These are phyloP conservation scores for Tethea ocularis DNA, from an alignment of 2,888 invertebrate genomes.

Conservation along the genomic window DNA sequence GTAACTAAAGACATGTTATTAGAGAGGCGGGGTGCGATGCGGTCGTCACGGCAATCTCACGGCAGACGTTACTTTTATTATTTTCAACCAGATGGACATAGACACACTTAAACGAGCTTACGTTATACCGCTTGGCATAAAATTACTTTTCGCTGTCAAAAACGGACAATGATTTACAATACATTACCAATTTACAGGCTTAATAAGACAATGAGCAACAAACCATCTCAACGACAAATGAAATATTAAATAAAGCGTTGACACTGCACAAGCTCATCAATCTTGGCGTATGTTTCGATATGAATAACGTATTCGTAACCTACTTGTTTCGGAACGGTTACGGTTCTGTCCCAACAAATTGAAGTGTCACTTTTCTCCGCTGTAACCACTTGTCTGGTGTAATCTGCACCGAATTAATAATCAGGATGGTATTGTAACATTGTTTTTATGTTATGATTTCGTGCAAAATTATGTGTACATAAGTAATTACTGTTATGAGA, in stretches of 20 bases:
- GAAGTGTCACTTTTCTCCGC: constrained; percentile 61
- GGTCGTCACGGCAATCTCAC: constrained; percentile 69
- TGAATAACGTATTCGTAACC: constrained; percentile 59
- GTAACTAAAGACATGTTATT: constrained; percentile 76
- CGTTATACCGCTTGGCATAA: constrained; percentile 51
- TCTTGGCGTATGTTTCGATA: constrained; percentile 54
- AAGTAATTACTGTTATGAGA: too few species aligned
- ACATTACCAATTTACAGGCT: constrained; percentile 39
- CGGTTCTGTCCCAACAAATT: constrained; percentile 58
- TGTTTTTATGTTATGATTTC: constrained; percentile 14
- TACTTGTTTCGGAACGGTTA: constrained; percentile 40
- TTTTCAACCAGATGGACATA: constrained; percentile 33
- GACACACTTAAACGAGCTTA: constrained; percentile 39
- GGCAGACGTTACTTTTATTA: constrained; percentile 45
- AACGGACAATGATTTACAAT: constrained; percentile 45
- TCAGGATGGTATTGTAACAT: constrained; percentile 36
- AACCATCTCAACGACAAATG: constrained; percentile 35
- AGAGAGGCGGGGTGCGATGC: constrained; percentile 66
- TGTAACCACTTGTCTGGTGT: constrained; percentile 57
- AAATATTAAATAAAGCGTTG: constrained; percentile 66
- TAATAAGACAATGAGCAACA: constrained; percentile 39
- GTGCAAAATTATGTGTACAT: background rate
- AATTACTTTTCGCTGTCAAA: constrained; percentile 46
- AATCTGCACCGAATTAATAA: constrained; percentile 50
- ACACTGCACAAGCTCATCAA: constrained; percentile 59